A percentile compares a stretch with the other conserved stretches of the same genome.
These are phyloP conservation scores for Tanypteryx hageni DNA, from an alignment of 2,888 invertebrate species.

Conservation along the genomic window DNA sequence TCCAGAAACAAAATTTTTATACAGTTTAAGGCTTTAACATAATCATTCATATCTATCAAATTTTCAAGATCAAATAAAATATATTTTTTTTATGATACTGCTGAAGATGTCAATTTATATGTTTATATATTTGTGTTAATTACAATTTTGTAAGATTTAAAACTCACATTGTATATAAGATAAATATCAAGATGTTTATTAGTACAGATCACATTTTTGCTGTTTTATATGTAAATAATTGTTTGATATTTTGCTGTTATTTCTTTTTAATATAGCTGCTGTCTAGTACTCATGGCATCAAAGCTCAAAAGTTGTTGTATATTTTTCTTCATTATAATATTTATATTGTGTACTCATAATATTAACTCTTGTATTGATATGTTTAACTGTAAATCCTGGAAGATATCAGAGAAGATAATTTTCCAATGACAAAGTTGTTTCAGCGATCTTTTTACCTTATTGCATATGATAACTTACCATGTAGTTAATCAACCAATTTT, in stretches of 20 bases:
- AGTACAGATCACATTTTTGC: slow-evolving; percentile 42
- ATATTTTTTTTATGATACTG: slow-evolving; percentile 22
- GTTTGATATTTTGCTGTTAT: slow-evolving; percentile 55
- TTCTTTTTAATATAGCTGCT: slow-evolving; percentile 46
- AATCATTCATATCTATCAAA: slow-evolving; percentile 24
- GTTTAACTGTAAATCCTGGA: neutral
- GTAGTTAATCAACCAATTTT: neutral
- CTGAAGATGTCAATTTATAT: slow-evolving; percentile 41
- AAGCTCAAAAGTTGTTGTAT: slow-evolving; percentile 17
- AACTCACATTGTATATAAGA: slow-evolving; percentile 40
- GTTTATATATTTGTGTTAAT: slow-evolving; percentile 39
- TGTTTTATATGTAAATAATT: slow-evolving; percentile 59
- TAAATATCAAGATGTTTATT: neutral
- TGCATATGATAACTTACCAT: too few relatives aligned
- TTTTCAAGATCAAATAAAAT: slow-evolving; percentile 32
- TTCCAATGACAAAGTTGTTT: neutral
- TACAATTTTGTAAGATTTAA: slow-evolving; percentile 37
- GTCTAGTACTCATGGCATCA: neutral
- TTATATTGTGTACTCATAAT: neutral
- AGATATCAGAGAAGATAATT: neutral
- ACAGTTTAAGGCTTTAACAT: slow-evolving; percentile 26
- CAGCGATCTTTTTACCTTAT: neutral
- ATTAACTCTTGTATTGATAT: neutral
- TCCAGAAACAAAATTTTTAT: slow-evolving; percentile 21
- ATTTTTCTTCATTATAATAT: slow-evolving; percentile 51